Evolutionary conservation across 2,797 vertebrate genomes (phyloP).

Genomic region (Urocyon cinereoargenteus): DNA sequence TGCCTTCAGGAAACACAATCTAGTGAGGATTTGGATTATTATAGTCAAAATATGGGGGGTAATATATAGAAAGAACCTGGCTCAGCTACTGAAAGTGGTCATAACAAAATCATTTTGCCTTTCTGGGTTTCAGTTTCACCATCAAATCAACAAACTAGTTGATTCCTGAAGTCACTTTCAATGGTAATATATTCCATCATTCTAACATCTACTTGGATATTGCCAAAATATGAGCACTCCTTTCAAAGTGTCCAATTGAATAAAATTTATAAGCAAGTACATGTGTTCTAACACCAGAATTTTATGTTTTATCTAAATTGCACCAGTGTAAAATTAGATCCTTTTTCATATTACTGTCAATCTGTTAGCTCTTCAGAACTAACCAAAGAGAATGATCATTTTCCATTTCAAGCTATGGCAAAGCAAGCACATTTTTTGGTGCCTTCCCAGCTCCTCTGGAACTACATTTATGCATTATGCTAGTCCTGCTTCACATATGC

Average conservation of each 20-base stretch:
- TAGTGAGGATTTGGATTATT: not conserved
- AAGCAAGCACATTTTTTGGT: conserved; percentile 30
- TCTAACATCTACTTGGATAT: not conserved
- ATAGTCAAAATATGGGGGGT: not conserved
- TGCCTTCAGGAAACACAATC: not conserved
- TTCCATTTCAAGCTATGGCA: conserved; percentile 52
- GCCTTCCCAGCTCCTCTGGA: not conserved
- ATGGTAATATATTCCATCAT: not conserved
- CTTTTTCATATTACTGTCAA: conserved; percentile 54
- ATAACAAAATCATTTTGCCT: not conserved
- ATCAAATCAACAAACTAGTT: not conserved
- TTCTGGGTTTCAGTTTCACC: not conserved
- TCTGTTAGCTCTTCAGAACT: conserved; percentile 52
- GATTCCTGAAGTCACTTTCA: not conserved
- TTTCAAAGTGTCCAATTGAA: not conserved
- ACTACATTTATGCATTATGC: not conserved
- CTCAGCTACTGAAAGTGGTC: not conserved
- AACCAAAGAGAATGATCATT: conserved; percentile 31
- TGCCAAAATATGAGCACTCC: not conserved
- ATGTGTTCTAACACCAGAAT: conserved; percentile 12
- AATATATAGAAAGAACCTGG: not conserved
- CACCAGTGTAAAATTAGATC: conserved; percentile 65
- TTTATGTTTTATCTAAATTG: conserved; percentile 61
- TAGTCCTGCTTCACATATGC: not conserved
- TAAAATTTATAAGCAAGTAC: conserved; percentile 30